A percentile compares a stretch with the other conserved stretches of the same genome.
Conservation (phyloP, 2,113 vertebrate species). For the Arothron firmamentum region DNA sequence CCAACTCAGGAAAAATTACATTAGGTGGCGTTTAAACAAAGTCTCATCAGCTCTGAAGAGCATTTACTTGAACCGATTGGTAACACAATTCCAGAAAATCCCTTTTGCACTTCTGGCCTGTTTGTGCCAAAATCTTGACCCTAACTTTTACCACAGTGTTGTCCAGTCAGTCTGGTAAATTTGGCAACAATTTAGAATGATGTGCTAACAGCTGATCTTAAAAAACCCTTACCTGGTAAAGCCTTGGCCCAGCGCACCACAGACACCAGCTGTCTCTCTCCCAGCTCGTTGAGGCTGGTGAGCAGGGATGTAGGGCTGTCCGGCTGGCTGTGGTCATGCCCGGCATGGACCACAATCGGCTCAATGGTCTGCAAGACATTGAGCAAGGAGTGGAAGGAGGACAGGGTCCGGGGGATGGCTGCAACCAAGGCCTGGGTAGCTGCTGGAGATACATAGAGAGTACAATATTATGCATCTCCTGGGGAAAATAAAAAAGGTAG, state of each 20-base stretch:
- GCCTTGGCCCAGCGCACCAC: slow-evolving; percentile 97
- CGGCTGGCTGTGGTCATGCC: slow-evolving; percentile 86
- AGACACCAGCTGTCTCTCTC: slow-evolving; percentile 88
- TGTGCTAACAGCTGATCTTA: too few relatives aligned
- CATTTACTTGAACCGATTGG: too few relatives aligned
- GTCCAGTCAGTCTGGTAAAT: too few relatives aligned
- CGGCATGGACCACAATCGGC: slow-evolving; percentile 86
- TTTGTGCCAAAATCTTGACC: too few relatives aligned
- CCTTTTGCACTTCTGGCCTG: too few relatives aligned
- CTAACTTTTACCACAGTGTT: too few relatives aligned
- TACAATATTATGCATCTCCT: not conserved
- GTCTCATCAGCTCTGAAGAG: too few relatives aligned
- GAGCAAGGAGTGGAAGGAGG: slow-evolving; percentile 72
- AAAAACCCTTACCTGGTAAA: slow-evolving; percentile 82
- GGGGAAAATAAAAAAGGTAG: too few relatives aligned
- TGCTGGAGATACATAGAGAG: not conserved
- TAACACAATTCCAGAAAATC: too few relatives aligned
- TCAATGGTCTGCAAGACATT: slow-evolving; percentile 89
- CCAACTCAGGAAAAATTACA: too few relatives aligned
- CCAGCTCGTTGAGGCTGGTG: slow-evolving; percentile 91
- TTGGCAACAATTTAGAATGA: too few relatives aligned
- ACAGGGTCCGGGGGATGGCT: slow-evolving; percentile 76
- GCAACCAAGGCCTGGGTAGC: slow-evolving; percentile 63
- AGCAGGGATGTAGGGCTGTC: slow-evolving; percentile 86
- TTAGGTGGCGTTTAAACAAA: too few relatives aligned